These are phyloP conservation scores for Myotis brandtii DNA, from an alignment of 2,113 vertebrate genomes.

Conservation along the genomic window DNA sequence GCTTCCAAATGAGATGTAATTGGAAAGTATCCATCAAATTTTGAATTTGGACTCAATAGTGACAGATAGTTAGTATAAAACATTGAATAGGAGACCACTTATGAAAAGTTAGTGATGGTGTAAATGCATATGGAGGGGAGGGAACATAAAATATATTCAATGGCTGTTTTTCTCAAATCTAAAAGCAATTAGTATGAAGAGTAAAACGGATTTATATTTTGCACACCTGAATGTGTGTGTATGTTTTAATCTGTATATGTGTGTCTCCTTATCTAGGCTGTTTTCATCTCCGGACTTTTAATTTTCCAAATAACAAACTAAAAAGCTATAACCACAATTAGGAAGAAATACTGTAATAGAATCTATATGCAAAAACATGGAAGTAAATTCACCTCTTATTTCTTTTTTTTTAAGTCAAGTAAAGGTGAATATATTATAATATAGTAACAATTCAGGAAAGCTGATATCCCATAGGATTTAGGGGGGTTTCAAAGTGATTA, in stretches of 20 bases:
- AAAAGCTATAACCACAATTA: neutral
- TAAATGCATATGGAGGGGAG: neutral
- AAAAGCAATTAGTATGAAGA: neutral
- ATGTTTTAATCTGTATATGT: neutral
- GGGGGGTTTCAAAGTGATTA: neutral
- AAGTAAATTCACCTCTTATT: neutral
- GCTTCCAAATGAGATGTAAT: conserved; percentile 59
- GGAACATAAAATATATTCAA: neutral
- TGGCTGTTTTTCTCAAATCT: neutral
- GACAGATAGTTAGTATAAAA: conserved; percentile 56
- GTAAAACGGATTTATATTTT: neutral
- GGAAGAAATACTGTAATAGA: neutral
- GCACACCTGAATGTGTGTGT: neutral
- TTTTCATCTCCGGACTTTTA: neutral
- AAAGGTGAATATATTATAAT: neutral
- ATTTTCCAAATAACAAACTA: neutral
- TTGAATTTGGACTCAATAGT: conserved; percentile 1
- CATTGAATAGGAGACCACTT: conserved; percentile 49
- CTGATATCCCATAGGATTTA: neutral
- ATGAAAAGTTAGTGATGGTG: neutral
- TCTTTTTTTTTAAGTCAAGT: neutral
- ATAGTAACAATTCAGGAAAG: neutral
- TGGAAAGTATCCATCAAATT: conserved; percentile 64
- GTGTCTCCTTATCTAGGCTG: neutral
- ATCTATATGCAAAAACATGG: neutral